Base-by-base conservation (phyloP, 1,140 invertebrate genomes). In the Brachionus angularis region DNA sequence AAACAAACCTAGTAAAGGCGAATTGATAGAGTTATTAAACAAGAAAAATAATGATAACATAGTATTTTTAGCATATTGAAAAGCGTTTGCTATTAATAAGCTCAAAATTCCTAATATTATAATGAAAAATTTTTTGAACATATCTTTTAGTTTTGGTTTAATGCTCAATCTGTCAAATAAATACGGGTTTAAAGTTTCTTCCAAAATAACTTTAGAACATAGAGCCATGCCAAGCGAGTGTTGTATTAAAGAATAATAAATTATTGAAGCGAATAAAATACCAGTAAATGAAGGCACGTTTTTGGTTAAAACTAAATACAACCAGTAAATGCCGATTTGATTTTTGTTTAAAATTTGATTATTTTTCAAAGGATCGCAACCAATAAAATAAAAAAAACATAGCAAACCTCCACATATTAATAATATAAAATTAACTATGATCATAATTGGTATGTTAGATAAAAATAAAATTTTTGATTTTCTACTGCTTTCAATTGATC, bases 381-480 rank as follows among this genome's bases (percentile, higher is more conserved):
- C 53, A 39, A 58, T 39, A 58, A 58, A 58, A 36, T 58, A 58
- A 5, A 58, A 10, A 58, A 58, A 58, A 33, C 53, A 58, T 21
- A 58, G 33, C 18, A 58, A 29, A 23, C 53, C 53, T 1, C 53
- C 53, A 14, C 33, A 31, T 10, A 58, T 39, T 25, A 58, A 23
- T 27, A 58, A 21, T 8, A 58, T 4, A 12, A 58, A 58, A 58
- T 58, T 58, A 39, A 58, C 36, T 23, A 58, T 39, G 14, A 58
- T 23, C 53, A 58, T 58, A 8, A 39, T 34, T 25, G 53, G 53
- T 39, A 58, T 58, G 21, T 58, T 58, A 2, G 53, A 58, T 10
- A 58, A 29, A 39, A 58, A 58, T 39, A 58, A 58, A 58, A 58
- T 39, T 42, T 58, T 58, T 25, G 53, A 58, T 33, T 58, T 58